Percentiles rank a stretch among this genome's conserved stretches.
phyloP scores from a whole-genome alignment of 2,888 invertebrate species.

The Leptogaster cylindrica region DNA sequence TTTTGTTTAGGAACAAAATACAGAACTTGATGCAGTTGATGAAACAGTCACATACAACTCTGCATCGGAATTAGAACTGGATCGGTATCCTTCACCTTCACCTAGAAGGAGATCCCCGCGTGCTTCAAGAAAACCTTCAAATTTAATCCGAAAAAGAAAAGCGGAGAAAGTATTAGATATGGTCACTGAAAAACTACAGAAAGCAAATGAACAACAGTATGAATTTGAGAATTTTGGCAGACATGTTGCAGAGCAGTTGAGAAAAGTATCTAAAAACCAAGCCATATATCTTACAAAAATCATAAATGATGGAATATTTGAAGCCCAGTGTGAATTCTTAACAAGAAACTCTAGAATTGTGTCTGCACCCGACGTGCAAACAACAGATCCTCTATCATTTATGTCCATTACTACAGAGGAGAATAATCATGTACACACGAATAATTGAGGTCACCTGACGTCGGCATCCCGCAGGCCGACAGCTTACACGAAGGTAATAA shows the following conservation, averaged over 20 bases:
- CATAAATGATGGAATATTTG: background rate
- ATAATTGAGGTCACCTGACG: too few relatives aligned
- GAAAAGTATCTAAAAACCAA: background rate
- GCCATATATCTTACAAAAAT: background rate
- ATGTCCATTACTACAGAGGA: too few relatives aligned
- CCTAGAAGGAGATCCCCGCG: background rate
- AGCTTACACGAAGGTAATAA: too few relatives aligned
- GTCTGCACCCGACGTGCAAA: too few relatives aligned
- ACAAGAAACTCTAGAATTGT: background rate
- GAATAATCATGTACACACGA: too few relatives aligned
- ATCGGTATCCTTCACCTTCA: background rate
- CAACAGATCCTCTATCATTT: too few relatives aligned
- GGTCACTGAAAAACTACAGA: background rate
- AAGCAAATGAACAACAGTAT: background rate
- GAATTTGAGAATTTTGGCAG: background rate
- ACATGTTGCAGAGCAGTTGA: background rate
- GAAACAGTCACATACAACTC: background rate
- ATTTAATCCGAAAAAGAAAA: background rate
- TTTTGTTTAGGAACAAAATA: constrained; percentile 1
- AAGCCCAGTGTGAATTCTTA: background rate
- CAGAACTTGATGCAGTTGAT: background rate
- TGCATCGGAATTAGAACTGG: background rate
- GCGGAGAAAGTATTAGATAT: constrained; percentile 3
- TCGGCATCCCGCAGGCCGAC: too few relatives aligned
- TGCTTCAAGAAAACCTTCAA: background rate